Conservation (phyloP, 1,140 invertebrate species). For the Drosophila sucinea region DNA sequence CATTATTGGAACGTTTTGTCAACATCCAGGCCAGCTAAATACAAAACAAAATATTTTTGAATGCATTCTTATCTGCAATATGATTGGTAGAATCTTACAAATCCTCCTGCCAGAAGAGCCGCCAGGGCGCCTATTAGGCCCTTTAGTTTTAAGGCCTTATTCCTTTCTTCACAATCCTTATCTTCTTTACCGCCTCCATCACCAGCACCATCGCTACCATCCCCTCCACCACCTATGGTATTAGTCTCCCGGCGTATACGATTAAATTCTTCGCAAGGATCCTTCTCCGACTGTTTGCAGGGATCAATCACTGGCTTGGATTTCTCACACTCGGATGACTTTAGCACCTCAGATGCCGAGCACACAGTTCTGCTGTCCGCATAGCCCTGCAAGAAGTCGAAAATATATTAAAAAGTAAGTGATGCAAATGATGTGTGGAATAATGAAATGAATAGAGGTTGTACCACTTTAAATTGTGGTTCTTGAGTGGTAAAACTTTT, state of each 20-base stretch:
- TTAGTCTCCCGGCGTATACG: constrained; percentile 39
- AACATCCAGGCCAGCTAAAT: constrained; percentile 59
- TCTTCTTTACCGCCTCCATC: constrained; percentile 13
- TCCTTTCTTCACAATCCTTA: constrained; percentile 40
- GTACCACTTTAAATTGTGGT: constrained; percentile 47
- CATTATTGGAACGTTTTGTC: constrained; percentile 10
- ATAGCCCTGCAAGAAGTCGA: constrained; percentile 35
- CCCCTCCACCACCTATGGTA: constrained; percentile 1
- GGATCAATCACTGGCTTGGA: constrained; percentile 18
- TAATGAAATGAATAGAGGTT: background rate
- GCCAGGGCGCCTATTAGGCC: constrained; percentile 57
- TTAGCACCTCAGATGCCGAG: constrained; percentile 56
- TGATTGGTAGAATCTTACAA: constrained; percentile 41
- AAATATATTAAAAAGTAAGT: background rate
- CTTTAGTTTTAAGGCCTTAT: constrained; percentile 29
- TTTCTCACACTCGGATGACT: constrained; percentile 54
- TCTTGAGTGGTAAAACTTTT: constrained; percentile 23
- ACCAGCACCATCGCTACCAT: background rate
- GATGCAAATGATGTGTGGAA: background rate
- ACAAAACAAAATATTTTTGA: background rate
- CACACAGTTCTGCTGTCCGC: constrained; percentile 25
- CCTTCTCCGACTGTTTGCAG: constrained; percentile 22
- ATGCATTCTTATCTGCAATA: background rate
- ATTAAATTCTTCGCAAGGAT: constrained; percentile 57
- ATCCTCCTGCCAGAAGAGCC: constrained; percentile 63